Conservation (phyloP, 2,888 invertebrate species). For the Orthosia cruda region DNA sequence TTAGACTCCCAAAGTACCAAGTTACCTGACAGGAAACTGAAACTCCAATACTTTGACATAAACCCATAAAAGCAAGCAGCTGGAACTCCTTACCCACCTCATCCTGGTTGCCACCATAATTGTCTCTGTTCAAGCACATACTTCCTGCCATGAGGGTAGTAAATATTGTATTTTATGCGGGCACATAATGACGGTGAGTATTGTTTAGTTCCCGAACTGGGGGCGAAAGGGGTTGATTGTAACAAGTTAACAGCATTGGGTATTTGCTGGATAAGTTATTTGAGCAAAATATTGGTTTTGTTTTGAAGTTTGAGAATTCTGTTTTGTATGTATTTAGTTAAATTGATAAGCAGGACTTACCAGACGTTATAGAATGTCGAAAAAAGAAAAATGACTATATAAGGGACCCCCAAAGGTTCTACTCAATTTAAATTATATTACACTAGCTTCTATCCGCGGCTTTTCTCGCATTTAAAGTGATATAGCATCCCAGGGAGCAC, state of each 20-base stretch:
- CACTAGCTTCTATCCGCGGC: too few species aligned
- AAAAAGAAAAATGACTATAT: too few species aligned
- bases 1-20: background rate
- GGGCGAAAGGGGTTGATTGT: conserved; percentile 45
- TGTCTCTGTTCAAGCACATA: conserved; percentile 56
- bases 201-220: conserved; percentile 61
- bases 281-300: conserved; percentile 19
- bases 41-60: background rate
- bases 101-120: conserved; percentile 49
- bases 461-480: too few species aligned
- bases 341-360: background rate
- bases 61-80: conserved; percentile 17
- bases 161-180: conserved; percentile 80
- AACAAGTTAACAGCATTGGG: conserved; percentile 45
- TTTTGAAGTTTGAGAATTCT: conserved; percentile 4
- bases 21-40: background rate
- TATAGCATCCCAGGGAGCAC: too few species aligned
- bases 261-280: conserved; percentile 39
- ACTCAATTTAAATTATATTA: too few species aligned
- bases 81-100: conserved; percentile 34
- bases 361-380: background rate
- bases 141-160: conserved; percentile 69
- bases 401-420: too few species aligned
- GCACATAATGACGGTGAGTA: conserved; percentile 74
- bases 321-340: background rate